Evolutionary conservation across 2,797 vertebrate species (phyloP), one percentile per base, ranked within the genome.

Genomic region (Dromococcyx pavoninus): DNA sequence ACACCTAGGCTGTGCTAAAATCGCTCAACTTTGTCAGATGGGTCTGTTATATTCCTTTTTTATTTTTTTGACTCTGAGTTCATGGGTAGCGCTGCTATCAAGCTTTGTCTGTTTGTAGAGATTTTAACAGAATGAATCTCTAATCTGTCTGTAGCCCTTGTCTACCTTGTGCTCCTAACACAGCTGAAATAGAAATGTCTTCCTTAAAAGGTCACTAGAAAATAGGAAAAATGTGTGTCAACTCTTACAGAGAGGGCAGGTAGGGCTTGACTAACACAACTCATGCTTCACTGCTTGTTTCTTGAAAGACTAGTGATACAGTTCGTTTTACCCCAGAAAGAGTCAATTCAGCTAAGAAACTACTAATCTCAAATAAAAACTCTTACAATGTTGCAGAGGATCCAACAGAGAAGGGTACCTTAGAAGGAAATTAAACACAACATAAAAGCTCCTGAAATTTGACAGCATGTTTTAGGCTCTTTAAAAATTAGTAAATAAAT

Each of bases 401-500:
- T 86, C 60, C 74, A 73, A n/a, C 77, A 82, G 71, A 72, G 84
- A 85, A 86, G 39, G 89, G 16, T 80, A 74, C 18, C 56, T 94
- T 33, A 37, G 64, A 58, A 86, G 16, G 60, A 90, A 93, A 87
- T 66, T 37, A 91, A 95, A 91, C 41, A n/a, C 61, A 71, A 9
- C 51, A 60, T 67, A 50, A 93, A 89, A 86, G 50, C 79, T 88
- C 32, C 85, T 86, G 79, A 75, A 94, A n/a, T 30, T 44, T 87
- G 60, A 79, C 70, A 79, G 27, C 8, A 7, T 1, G 2, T 79
- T 94, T 90, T 70, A 82, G 37, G 11, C 35, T 93, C 77, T 57
- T 67, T 77, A 90, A 64, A 93, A 89, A 69, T 58, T 48, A 91
- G 39, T 30, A 94, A 93, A 91, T 65, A 91, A 84, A 86, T 81